A percentile compares a stretch with the other conserved stretches of the same genome.
Evolutionary conservation across 2,888 invertebrate genomes (phyloP).

Genomic region (Tortricodes alternella): DNA sequence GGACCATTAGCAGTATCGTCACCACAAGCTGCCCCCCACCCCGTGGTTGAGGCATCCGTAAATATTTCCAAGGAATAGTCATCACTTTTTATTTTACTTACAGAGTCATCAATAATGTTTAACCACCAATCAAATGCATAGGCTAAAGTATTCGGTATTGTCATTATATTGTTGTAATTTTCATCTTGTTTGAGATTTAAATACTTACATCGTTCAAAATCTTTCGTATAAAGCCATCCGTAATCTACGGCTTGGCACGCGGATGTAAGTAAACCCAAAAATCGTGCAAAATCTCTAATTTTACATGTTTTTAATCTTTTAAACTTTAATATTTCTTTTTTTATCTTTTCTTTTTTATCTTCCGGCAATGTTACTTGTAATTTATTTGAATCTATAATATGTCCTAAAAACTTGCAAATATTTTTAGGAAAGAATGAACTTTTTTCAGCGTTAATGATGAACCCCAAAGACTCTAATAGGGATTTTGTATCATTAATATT

Average conservation of each 20-base stretch:
- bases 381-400: constrained; percentile 11
- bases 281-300: constrained; percentile 22
- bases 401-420: constrained; percentile 9
- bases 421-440: background rate
- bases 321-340: background rate
- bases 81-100: background rate
- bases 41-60: background rate
- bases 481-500: background rate
- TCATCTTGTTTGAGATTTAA: background rate
- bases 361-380: constrained; percentile 10
- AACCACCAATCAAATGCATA: constrained; percentile 1
- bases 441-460: constrained; percentile 14
- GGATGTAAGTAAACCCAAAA: constrained; percentile 22
- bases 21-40: background rate
- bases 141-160: background rate
- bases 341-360: constrained; percentile 16
- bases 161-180: background rate
- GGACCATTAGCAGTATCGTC: background rate
- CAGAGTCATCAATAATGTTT: background rate
- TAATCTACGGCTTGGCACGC: constrained; percentile 19
- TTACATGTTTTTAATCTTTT: background rate
- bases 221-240: constrained; percentile 13
- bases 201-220: constrained; percentile 2
- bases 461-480: constrained; percentile 9
- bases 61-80: constrained; percentile 1